A percentile compares a stretch with the other conserved stretches of the same genome.
These are phyloP conservation scores for Lasioglossum albipes DNA, from an alignment of 1,140 invertebrate genomes.

Conservation along the genomic window DNA sequence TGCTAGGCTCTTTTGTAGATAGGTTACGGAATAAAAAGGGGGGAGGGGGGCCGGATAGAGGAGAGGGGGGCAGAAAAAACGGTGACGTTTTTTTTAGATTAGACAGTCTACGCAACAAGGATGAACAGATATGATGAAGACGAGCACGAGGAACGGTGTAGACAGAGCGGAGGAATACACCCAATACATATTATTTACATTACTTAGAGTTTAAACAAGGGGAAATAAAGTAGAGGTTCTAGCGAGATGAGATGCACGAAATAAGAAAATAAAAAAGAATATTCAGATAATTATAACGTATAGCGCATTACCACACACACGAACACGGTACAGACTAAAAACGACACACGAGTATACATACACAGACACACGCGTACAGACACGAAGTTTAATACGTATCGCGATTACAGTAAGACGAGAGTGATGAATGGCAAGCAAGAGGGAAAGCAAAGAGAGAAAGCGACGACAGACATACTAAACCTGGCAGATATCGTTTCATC, in stretches of 20 bases:
- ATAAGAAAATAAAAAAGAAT: slow-evolving; percentile 41
- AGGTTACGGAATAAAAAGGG: slow-evolving; percentile 41
- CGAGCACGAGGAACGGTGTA: slow-evolving; percentile 14
- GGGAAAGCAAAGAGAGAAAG: neutral
- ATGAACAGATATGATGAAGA: neutral
- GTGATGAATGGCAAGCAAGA: slow-evolving; percentile 6
- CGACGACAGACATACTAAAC: neutral
- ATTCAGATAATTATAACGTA: slow-evolving; percentile 54
- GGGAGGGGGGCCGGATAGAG: no score
- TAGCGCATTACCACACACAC: slow-evolving; percentile 49
- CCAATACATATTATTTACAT: slow-evolving; percentile 78
- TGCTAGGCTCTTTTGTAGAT: slow-evolving; percentile 59
- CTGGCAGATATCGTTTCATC: no score
- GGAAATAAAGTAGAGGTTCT: slow-evolving; percentile 74
- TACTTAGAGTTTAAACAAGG: slow-evolving; percentile 74
- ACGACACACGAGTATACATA: neutral
- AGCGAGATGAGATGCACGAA: slow-evolving; percentile 63
- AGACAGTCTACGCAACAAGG: slow-evolving; percentile 55
- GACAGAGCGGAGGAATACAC: slow-evolving; percentile 41
- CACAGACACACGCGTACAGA: slow-evolving; percentile 38
- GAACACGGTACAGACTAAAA: slow-evolving; percentile 40
- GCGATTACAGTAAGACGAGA: slow-evolving; percentile 52
- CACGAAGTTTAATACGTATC: slow-evolving; percentile 48
- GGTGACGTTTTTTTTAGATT: slow-evolving; percentile 47
- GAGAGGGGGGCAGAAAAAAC: slow-evolving; percentile 9